Percentiles rank a stretch among this genome's conserved stretches.
These are phyloP conservation scores for Champsocephalus gunnari DNA, from an alignment of 2,797 vertebrate genomes.

Conservation along the genomic window DNA sequence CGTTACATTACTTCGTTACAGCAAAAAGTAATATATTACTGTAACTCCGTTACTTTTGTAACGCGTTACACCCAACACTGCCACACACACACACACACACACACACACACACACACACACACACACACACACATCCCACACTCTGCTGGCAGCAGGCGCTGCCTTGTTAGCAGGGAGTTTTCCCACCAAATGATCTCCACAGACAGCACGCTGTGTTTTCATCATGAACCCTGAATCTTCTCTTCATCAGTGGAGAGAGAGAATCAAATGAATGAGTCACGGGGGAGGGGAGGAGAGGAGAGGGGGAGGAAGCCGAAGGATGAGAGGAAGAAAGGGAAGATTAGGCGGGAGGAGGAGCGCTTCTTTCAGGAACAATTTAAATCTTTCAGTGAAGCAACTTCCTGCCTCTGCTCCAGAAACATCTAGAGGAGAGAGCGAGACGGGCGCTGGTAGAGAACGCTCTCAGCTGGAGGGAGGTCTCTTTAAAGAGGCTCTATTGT, in stretches of 20 bases:
- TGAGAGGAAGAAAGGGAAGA: constrained; percentile 14
- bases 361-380: constrained; percentile 29
- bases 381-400: constrained; percentile 36
- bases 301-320: constrained; percentile 26
- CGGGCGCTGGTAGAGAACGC: neutral
- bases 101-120: no score
- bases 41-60: no score
- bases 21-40: no score
- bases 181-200: constrained; percentile 21
- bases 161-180: constrained; percentile 33
- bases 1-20: no score
- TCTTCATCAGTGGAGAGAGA: constrained; percentile 42
- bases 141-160: constrained; percentile 12
- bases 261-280: constrained; percentile 55
- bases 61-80: no score
- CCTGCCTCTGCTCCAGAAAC: constrained; percentile 14
- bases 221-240: constrained; percentile 2
- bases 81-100: neutral
- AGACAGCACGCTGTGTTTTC: neutral
- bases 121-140: constrained; percentile 46
- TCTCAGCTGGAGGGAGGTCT: no score
- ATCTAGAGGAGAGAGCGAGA: constrained; percentile 1
- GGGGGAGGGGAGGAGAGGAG: constrained; percentile 29
- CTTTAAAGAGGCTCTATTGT: no score
- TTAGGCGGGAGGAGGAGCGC: constrained; percentile 11